Base-by-base conservation (phyloP, 2,888 invertebrate species). In the Spodoptera exigua region DNA sequence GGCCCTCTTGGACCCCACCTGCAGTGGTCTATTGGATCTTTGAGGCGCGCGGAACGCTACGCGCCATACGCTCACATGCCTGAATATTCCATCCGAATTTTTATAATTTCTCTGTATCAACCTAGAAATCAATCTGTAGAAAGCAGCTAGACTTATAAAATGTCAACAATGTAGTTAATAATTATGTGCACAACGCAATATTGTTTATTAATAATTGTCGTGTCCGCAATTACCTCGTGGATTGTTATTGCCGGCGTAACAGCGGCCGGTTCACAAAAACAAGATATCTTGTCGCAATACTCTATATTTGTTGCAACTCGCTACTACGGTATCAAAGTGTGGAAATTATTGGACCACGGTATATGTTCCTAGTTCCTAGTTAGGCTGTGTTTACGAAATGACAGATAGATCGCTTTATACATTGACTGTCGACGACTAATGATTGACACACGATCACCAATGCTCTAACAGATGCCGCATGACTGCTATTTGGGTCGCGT, bases 241-340 rank as follows among this genome's bases (percentile, higher is more conserved):
- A 55, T 61, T 54, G n/a, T 32, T 16, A 14, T 67, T 68, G 17
- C 37, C 9, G 18, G 10, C 13, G 34, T 27, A 62, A 55, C 39
- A 40, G 48, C 35, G 7, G 32, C 48, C 16, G 16, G 27, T 11
- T 34, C 48, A 57, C 52, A 58, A 64, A 49, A 69, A 69, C 73
- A 41, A 61, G 76, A 56, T 60, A 70, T 36, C 18, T 59, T 41
- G 71, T 21, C 52, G 71, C 71, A 69, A 66, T 49, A 37, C 32
- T 40, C 18, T 47, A 68, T 71, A 64, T 64, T 71, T 75, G 72
- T 64, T 59, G 76, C 61, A 71, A 71, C 46, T 16, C 1, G 39
- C 16, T 16, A 0, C 37, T 52, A 9, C 14, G 53, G 49, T 39
- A 60, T 41, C 49, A 55, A 68, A 61, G 56, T 74, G 68, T 65